phyloP scores from a whole-genome alignment of 2,113 vertebrate species.

The Baryphthengus martii region DNA sequence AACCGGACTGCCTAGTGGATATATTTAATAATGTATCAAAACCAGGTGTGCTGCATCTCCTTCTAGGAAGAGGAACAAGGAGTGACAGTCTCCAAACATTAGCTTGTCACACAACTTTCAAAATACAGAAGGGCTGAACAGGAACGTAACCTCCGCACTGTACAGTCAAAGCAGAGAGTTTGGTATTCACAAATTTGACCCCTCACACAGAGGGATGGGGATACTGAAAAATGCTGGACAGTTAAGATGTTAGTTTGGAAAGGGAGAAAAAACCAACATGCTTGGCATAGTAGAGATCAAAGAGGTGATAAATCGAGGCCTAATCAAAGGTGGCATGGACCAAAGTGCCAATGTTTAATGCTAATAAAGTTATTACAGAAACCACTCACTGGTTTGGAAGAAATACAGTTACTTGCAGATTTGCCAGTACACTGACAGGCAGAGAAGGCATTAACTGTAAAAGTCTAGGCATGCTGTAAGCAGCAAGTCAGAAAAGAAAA shows the following conservation, averaged over 20 bases:
- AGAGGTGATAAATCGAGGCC: neutral
- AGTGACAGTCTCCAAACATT: neutral
- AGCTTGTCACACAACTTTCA: neutral
- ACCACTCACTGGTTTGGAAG: neutral
- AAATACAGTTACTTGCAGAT: neutral
- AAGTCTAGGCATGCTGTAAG: neutral
- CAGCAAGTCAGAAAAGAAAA: neutral
- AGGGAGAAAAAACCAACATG: neutral
- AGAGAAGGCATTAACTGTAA: neutral
- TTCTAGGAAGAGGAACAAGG: neutral
- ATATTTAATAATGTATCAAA: slow-evolving; percentile 50
- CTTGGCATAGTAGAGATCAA: neutral
- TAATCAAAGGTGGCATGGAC: neutral
- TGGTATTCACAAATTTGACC: neutral
- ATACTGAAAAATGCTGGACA: neutral
- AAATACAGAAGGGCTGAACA: neutral
- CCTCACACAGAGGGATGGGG: neutral
- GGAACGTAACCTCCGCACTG: neutral
- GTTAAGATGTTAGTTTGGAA: neutral
- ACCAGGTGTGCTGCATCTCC: neutral
- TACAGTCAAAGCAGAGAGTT: neutral
- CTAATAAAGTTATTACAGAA: neutral
- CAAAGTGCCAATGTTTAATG: neutral
- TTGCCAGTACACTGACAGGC: neutral
- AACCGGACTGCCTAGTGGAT: slow-evolving; percentile 39